phyloP scores from a whole-genome alignment of 2,888 invertebrate genomes.

The Mythimna impura region DNA sequence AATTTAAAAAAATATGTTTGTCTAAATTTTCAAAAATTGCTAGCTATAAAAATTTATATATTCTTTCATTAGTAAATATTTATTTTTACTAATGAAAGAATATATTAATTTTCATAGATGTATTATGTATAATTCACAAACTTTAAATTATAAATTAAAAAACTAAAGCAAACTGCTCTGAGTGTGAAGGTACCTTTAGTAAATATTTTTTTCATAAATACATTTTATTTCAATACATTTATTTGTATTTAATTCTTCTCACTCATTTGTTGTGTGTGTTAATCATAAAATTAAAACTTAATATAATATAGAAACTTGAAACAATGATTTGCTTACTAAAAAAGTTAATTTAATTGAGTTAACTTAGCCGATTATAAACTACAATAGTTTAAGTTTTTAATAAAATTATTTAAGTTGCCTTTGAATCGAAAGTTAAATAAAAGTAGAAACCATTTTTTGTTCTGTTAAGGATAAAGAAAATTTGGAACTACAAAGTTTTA shows the following conservation, averaged over 20 bases:
- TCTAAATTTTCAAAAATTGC: too few relatives aligned
- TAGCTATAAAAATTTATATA: too few relatives aligned
- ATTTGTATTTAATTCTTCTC: too few relatives aligned
- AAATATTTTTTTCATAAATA: background rate
- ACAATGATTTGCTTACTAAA: background rate
- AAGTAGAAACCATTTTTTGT: background rate
- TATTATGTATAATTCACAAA: slow-evolving; percentile 69
- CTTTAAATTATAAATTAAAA: slow-evolving; percentile 68
- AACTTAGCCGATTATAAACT: background rate
- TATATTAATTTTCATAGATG: slow-evolving; percentile 33
- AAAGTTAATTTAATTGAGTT: background rate
- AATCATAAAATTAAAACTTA: too few relatives aligned
- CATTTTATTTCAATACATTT: too few relatives aligned
- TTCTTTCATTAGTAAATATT: background rate
- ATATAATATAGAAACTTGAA: too few relatives aligned
- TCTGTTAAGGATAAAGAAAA: background rate
- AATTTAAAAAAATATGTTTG: too few relatives aligned
- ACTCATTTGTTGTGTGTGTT: too few relatives aligned
- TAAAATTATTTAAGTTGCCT: slow-evolving; percentile 11
- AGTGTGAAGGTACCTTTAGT: slow-evolving; percentile 30
- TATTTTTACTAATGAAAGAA: background rate
- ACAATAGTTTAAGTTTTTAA: slow-evolving; percentile 9
- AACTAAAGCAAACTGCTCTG: slow-evolving; percentile 55
- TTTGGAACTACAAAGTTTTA: background rate
- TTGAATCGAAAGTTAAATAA: slow-evolving; percentile 1